These are phyloP conservation scores for Drosophila formosana DNA, from an alignment of 2,888 invertebrate species.

Conservation along the genomic window DNA sequence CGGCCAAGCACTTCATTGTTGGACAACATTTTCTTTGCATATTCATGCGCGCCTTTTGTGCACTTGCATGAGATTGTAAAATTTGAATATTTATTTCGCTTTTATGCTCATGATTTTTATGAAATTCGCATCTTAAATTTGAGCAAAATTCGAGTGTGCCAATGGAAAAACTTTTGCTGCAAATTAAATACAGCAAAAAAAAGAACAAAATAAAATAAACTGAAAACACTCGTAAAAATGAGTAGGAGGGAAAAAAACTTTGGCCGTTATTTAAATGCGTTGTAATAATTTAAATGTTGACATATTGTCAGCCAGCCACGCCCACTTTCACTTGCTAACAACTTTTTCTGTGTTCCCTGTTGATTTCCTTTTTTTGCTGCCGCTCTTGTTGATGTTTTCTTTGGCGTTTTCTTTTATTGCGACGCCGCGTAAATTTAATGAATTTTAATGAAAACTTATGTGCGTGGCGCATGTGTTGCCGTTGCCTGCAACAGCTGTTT, in stretches of 20 bases:
- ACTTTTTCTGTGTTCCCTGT: constrained; percentile 17
- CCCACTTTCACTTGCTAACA: constrained; percentile 48
- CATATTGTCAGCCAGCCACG: constrained; percentile 63
- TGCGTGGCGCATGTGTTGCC: constrained; percentile 33
- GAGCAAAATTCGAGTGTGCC: background rate
- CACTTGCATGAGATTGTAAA: constrained; percentile 36
- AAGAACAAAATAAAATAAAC: background rate
- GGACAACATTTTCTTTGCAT: constrained; percentile 49
- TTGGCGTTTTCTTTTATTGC: constrained; percentile 52
- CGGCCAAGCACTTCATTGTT: constrained; percentile 42
- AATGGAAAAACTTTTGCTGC: constrained; percentile 16
- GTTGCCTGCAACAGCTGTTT: constrained; percentile 44
- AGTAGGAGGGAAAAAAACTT: constrained; percentile 47
- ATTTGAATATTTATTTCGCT: constrained; percentile 39
- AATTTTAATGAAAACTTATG: constrained; percentile 75
- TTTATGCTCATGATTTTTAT: constrained; percentile 22
- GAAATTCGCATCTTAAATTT: constrained; percentile 14
- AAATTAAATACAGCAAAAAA: constrained; percentile 6
- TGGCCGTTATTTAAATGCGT: constrained; percentile 68
- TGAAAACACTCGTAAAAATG: constrained; percentile 30
- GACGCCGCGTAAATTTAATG: constrained; percentile 68
- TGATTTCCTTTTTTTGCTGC: constrained; percentile 1
- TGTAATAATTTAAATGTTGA: constrained; percentile 75
- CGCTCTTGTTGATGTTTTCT: constrained; percentile 14
- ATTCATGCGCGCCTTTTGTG: constrained; percentile 45